A percentile compares a stretch with the other conserved stretches of the same genome.
These are phyloP conservation scores for Microctenopoma lineatum DNA, from an alignment of 2,797 vertebrate species.

Conservation along the genomic window DNA sequence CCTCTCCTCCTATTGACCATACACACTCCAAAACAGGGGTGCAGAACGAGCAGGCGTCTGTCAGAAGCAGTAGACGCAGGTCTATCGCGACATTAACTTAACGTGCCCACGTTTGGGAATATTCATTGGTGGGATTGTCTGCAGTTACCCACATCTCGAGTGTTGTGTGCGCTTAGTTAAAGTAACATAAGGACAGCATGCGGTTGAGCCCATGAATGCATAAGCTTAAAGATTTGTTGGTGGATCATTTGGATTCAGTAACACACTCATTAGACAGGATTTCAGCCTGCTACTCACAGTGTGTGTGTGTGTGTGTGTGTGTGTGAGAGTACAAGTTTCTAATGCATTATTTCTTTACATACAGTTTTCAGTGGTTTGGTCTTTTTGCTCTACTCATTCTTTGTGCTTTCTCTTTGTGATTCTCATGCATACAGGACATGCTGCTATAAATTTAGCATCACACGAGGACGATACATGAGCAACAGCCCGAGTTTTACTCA, in stretches of 20 bases:
- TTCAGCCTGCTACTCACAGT: too few relatives aligned
- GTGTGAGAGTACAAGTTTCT: too few relatives aligned
- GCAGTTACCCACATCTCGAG: too few relatives aligned
- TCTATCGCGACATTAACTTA: constrained; percentile 4
- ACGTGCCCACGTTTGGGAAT: not conserved
- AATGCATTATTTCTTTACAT: too few relatives aligned
- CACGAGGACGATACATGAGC: not conserved
- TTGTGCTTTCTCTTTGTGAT: too few relatives aligned
- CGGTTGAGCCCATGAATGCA: too few relatives aligned
- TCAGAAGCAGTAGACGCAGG: constrained; percentile 9
- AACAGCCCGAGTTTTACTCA: not conserved
- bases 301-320: too few relatives aligned
- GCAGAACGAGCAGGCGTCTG: constrained; percentile 3
- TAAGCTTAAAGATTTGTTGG: too few relatives aligned
- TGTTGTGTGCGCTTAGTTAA: not conserved
- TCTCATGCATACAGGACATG: too few relatives aligned
- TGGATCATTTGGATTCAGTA: too few relatives aligned
- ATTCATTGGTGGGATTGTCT: not conserved
- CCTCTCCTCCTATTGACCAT: constrained; percentile 45
- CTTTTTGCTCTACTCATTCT: not conserved
- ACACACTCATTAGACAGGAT: too few relatives aligned
- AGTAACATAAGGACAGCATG: not conserved
- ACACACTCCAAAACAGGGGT: constrained; percentile 29
- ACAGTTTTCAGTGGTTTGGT: not conserved
- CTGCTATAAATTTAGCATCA: not conserved